Conservation (phyloP, 2,113 vertebrate genomes). For the Tragulus kanchil region DNA sequence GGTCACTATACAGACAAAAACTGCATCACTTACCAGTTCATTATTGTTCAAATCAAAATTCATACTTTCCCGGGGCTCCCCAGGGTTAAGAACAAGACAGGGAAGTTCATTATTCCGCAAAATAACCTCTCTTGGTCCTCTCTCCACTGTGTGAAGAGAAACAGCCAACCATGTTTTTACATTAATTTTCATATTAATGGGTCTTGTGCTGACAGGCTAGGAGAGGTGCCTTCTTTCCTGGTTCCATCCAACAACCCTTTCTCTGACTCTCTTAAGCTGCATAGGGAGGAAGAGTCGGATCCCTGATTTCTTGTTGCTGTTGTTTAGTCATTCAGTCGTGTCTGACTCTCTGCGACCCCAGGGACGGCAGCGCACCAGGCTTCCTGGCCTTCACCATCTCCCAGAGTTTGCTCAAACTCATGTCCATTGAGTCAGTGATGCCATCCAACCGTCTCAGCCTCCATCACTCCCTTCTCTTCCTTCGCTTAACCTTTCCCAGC, state of each 20-base stretch:
- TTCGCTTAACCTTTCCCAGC: not conserved
- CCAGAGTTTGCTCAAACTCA: not conserved
- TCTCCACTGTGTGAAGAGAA: constrained; percentile 74
- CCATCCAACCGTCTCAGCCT: not conserved
- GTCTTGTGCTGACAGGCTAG: constrained; percentile 59
- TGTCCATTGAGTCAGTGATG: not conserved
- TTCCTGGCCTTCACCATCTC: not conserved
- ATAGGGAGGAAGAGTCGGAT: constrained; percentile 68
- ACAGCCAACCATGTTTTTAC: constrained; percentile 70
- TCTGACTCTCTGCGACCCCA: not conserved
- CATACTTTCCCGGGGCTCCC: constrained; percentile 78
- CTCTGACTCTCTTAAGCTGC: constrained; percentile 53
- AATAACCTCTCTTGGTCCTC: constrained; percentile 76
- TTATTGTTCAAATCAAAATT: constrained; percentile 85
- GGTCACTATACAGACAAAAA: constrained; percentile 80
- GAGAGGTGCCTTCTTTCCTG: constrained; percentile 41
- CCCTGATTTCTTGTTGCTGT: constrained; percentile 62
- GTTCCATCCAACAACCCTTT: not conserved
- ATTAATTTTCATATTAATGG: constrained; percentile 83
- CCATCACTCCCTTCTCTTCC: not conserved
- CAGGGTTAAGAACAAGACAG: constrained; percentile 76
- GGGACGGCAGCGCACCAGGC: not conserved
- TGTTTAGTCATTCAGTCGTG: not conserved
- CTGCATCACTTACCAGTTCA: constrained; percentile 82
- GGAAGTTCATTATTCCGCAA: constrained; percentile 76